Evolutionary conservation across 1,140 invertebrate species (phyloP), one percentile per base, ranked within the genome.

Genomic region (Zaprionus camerounensis): DNA sequence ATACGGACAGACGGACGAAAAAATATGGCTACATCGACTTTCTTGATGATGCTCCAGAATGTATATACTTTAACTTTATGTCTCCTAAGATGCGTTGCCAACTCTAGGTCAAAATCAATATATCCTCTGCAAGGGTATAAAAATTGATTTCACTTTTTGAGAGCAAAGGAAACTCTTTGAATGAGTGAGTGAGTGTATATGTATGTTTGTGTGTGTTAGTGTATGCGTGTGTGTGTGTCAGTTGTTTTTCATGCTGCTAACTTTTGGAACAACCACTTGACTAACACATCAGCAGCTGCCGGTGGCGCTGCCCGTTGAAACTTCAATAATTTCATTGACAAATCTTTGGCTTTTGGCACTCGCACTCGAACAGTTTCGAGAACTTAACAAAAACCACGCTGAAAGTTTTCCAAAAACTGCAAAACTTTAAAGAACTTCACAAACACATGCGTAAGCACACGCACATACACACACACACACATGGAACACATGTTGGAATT

Each of bases 121-220:
- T 31, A 31, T 9, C 31, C 31, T 28, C 28, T 31, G 28, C 31
- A 34, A 11, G 9, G 0, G 31, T 11, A 34, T 34, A 41, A 66
- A 66, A 85, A 86, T 85, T 85, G 82, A 85, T 81, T 84, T 81
- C 78, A 74, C 69, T 76, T 81, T 85, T 81, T 81, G 78, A 78
- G 74, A 75, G 20, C 55, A 58, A n/a, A 12, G 57, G 36, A 57
- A 26, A 55, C 15, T 36, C n/a, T 17, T 46, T 24, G 12, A 26
- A 0, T 7, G 20, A 26, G 1, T 7, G 20, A 34, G 7, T 34
- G 2, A 24, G 17, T 46, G 4, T 15, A 20, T 5, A n/a, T 7
- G 26, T 13, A 12, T 5, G 3, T 17, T 1, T 13, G 38, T 2
- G 3, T 15, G 7, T 13, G 9, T 20, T 9, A 2, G 28, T 49